Conservation (phyloP, 1,140 invertebrate species). For the Coboldia fuscipes region DNA sequence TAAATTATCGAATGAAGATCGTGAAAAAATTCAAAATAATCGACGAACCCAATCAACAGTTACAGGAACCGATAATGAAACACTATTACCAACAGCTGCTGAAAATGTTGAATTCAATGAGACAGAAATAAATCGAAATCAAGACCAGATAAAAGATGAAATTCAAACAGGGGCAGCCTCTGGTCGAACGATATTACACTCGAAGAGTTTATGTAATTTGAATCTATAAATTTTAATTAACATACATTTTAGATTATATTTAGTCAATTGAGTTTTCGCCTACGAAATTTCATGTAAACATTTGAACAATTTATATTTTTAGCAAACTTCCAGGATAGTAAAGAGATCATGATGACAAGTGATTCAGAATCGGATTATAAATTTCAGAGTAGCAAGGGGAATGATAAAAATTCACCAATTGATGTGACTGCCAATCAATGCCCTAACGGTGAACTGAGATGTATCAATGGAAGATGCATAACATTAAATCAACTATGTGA, state of each 20-base stretch:
- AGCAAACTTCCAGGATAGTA: slow-evolving; percentile 22
- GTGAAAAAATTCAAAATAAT: neutral
- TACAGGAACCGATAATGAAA: too few species aligned
- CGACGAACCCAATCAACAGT: too few species aligned
- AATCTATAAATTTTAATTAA: neutral
- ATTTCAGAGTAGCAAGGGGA: slow-evolving; percentile 13
- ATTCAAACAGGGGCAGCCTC: slow-evolving; percentile 4
- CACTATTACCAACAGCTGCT: neutral
- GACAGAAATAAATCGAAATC: neutral
- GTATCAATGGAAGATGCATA: slow-evolving; percentile 36
- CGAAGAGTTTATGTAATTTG: slow-evolving; percentile 1
- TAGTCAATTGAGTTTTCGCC: neutral
- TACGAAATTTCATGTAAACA: neutral
- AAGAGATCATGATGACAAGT: slow-evolving; percentile 24
- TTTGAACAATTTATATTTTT: neutral
- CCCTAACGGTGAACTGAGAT: slow-evolving; percentile 29
- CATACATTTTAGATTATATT: neutral
- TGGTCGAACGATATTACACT: neutral
- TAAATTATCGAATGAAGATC: slow-evolving; percentile 1
- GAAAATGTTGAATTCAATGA: neutral
- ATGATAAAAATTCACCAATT: slow-evolving; percentile 2
- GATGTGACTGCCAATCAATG: slow-evolving; percentile 17
- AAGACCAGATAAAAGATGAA: slow-evolving; percentile 5
- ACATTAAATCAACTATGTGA: slow-evolving; percentile 35
- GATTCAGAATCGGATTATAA: slow-evolving; percentile 22